Conservation (phyloP, 2,113 vertebrate species). For the Pseudopipra pipra region DNA sequence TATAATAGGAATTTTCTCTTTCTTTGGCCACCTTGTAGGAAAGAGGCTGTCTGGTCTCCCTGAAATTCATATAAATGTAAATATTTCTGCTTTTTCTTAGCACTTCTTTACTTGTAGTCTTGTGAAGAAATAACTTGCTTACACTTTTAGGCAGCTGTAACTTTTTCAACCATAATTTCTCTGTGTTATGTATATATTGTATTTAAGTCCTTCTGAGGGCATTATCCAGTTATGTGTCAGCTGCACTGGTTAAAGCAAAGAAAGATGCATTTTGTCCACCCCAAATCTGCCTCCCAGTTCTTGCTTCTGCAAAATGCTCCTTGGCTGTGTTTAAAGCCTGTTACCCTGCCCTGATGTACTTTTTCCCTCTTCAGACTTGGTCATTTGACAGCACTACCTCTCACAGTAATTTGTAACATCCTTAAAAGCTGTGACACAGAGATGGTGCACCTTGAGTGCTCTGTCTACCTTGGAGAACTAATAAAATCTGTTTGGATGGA, state of each 20-base stretch:
- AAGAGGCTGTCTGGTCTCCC: neutral
- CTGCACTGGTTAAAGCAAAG: neutral
- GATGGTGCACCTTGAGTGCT: neutral
- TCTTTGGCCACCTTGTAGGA: neutral
- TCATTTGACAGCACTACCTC: neutral
- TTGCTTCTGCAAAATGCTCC: neutral
- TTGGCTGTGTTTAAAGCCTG: neutral
- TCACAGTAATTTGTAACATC: neutral
- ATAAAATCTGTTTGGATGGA: neutral
- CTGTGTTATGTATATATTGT: neutral
- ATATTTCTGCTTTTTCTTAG: neutral
- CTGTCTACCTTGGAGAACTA: neutral
- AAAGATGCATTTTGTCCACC: neutral
- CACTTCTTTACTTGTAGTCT: neutral
- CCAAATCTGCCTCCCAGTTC: neutral
- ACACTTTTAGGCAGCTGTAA: neutral
- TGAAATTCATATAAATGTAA: neutral
- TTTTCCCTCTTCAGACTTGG: neutral
- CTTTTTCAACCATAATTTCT: neutral
- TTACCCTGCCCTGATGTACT: neutral
- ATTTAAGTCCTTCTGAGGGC: neutral
- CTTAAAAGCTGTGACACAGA: neutral
- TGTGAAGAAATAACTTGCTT: neutral
- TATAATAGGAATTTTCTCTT: neutral
- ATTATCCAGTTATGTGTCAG: neutral